A percentile compares a stretch with the other conserved stretches of the same genome.
Conservation (phyloP, 2,888 invertebrate genomes). For the Ophioninae sp. region DNA sequence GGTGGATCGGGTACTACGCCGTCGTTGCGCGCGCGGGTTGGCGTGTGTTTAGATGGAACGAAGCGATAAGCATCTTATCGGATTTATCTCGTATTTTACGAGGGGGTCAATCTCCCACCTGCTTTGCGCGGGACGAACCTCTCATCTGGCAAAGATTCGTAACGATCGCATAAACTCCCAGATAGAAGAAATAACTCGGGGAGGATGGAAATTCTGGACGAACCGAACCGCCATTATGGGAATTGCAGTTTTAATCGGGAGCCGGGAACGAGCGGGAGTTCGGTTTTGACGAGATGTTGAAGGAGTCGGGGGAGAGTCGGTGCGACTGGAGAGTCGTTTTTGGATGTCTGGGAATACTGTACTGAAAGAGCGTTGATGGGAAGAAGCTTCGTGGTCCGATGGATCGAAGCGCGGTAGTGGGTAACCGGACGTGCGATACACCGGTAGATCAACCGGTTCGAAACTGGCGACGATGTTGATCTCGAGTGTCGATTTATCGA, state of each 20-base stretch:
- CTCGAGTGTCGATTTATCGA: too few species aligned
- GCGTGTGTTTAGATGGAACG: neutral
- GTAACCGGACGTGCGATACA: too few species aligned
- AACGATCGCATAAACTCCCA: conserved; percentile 4
- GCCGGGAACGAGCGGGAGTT: neutral
- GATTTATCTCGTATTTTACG: conserved; percentile 52
- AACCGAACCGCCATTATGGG: neutral
- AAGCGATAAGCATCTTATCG: conserved; percentile 44
- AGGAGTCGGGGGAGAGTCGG: neutral
- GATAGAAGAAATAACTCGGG: conserved; percentile 25
- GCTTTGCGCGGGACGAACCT: conserved; percentile 15
- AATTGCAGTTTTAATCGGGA: neutral
- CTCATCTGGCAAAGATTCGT: conserved; percentile 28
- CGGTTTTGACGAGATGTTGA: neutral
- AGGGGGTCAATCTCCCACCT: conserved; percentile 28
- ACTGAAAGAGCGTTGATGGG: too few species aligned
- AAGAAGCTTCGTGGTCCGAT: too few species aligned
- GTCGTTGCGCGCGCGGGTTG: neutral
- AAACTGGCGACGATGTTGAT: too few species aligned
- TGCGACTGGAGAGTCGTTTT: neutral
- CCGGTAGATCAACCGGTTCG: too few species aligned
- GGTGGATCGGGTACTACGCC: neutral
- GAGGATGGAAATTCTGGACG: neutral
- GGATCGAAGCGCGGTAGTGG: too few species aligned
- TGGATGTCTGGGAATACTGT: neutral